Evolutionary conservation across 2,797 vertebrate genomes (phyloP).

Genomic region (Labeo calbasu): DNA sequence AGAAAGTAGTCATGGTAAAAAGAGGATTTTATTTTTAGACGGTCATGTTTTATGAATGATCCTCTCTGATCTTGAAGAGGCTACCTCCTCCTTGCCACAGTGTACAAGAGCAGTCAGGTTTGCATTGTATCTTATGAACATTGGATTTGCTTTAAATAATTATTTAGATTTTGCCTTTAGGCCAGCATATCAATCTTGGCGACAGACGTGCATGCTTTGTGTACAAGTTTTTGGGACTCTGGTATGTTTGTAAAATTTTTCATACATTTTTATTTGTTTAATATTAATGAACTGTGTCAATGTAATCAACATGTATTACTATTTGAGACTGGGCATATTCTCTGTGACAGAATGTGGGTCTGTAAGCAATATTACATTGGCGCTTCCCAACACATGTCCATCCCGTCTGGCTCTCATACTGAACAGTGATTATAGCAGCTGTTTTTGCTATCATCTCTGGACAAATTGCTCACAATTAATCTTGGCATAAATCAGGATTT

Average conservation of each 20-base stretch:
- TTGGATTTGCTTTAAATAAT: not conserved
- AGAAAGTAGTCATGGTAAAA: conserved; percentile 63
- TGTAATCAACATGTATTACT: conserved; percentile 3
- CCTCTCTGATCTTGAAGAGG: conserved; percentile 50
- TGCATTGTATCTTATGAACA: conserved; percentile 32
- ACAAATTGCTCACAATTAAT: conserved; percentile 78
- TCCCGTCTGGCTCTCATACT: conserved; percentile 57
- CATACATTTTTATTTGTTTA: not conserved
- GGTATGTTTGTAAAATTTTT: not conserved
- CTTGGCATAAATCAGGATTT: conserved; percentile 74
- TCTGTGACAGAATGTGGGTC: conserved; percentile 25
- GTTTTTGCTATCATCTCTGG: conserved; percentile 70
- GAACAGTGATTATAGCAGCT: conserved; percentile 74
- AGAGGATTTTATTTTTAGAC: conserved; percentile 77
- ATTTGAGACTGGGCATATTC: conserved; percentile 27
- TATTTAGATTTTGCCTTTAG: not conserved
- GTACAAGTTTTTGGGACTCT: not conserved
- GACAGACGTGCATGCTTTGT: not conserved
- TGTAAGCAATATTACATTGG: conserved; percentile 34
- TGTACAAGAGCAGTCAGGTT: conserved; percentile 41
- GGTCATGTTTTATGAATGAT: conserved; percentile 79
- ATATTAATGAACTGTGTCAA: not conserved
- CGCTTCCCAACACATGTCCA: conserved; percentile 37
- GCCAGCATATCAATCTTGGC: not conserved
- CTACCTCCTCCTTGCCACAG: conserved; percentile 43